Evolutionary conservation across 2,797 vertebrate species (phyloP), one percentile per base, ranked within the genome.

Genomic region (Menidia menidia): DNA sequence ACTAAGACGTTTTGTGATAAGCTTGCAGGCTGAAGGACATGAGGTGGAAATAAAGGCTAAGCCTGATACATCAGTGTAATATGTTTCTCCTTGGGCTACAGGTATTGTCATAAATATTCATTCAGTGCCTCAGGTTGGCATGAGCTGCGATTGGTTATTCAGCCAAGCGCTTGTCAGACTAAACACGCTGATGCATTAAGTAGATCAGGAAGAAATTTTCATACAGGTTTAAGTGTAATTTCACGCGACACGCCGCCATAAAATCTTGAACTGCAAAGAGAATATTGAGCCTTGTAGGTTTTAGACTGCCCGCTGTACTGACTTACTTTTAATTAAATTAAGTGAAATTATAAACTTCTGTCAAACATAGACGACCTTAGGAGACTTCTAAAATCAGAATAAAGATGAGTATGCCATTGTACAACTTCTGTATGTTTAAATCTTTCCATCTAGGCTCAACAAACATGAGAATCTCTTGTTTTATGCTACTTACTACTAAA

Each of bases 101-200:
- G 73, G 80, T 77, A 61, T 43, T 42, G 73, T 67, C 77, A 88
- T 87, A 63, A 87, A 88, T 88, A 85, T 86, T 69, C 57, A 81
- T 80, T 58, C 52, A 19, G 65, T 56, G 74, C 83, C 64, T 79
- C 71, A 58, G 66, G 75, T 84, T 80, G 54, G 44, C 51, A n/a
- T 45, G 59, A 67, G 50, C 63, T 31, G 61, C 4, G 14, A 77
- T 68, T 79, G 64, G 62, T 79, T 78, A 64, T 72, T 84, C 57
- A 77, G 66, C 75, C 56, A 74, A 84, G 78, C 45, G 58, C 69
- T 71, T 84, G 75, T 85, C 76, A 83, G 60, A 73, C 68, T 30
- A 71, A 80, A 77, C 64, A 73, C 71, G 59, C 59, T 67, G 64
- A 83, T 71, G 85, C 66, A 78, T 86, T 85, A 80, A 84, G 69